Evolutionary conservation across 2,113 vertebrate species (phyloP).

Genomic region (Ameiurus melas): DNA sequence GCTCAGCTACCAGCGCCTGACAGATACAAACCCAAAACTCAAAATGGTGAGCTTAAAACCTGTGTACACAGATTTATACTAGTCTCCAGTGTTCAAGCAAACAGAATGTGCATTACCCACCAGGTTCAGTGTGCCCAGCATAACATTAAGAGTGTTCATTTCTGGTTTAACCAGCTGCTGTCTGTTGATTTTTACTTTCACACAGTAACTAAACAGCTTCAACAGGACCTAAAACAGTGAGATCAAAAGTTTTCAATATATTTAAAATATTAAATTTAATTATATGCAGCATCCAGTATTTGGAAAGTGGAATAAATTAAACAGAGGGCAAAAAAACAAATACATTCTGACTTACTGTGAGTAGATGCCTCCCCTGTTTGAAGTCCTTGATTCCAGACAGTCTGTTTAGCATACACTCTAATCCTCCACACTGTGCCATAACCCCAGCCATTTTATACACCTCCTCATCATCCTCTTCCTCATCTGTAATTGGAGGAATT

Average conservation of each 20-base stretch:
- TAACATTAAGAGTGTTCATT: constrained; percentile 98
- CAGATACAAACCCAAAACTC: not conserved
- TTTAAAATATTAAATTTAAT: not conserved
- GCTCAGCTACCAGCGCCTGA: constrained; percentile 94
- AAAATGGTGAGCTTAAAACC: not conserved
- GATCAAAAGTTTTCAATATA: not conserved
- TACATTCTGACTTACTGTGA: constrained; percentile 80
- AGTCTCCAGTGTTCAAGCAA: not conserved
- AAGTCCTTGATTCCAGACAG: constrained; percentile 97
- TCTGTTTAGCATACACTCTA: constrained; percentile 96
- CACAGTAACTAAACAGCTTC: constrained; percentile 96
- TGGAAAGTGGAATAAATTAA: not conserved
- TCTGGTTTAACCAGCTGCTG: constrained; percentile 95
- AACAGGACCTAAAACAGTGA: constrained; percentile 81
- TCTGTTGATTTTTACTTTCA: constrained; percentile 96
- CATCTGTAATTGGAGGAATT: constrained; percentile 73
- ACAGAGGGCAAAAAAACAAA: not conserved
- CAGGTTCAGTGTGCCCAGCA: constrained; percentile 96
- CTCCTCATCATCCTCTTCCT: constrained; percentile 98
- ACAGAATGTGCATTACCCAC: constrained; percentile 65
- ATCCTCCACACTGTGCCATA: constrained; percentile 95
- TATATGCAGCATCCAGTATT: not conserved
- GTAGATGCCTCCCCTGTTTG: constrained; percentile 94
- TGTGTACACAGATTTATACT: not conserved
- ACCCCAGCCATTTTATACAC: constrained; percentile 99